Evolutionary conservation across 2,888 invertebrate species (phyloP), one percentile per base, ranked within the genome.

Genomic region (Philhelius pedissequus): DNA sequence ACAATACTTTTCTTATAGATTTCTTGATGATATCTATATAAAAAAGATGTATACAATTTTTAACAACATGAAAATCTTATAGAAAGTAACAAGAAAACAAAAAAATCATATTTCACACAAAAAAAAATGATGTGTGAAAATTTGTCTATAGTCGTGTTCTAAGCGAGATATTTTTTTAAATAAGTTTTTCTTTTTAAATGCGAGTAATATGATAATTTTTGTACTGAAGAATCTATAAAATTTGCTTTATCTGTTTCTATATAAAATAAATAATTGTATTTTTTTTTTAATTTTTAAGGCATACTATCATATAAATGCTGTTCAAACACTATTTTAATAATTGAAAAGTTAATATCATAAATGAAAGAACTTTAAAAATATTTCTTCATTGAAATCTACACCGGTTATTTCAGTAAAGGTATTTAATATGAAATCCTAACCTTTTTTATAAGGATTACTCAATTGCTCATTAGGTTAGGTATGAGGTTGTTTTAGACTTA

Each of bases 51-150:
- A 64, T 83, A 78, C 15, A 69, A 73, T 68, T 77, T 73, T 78
- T 4, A 71, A 77, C 7, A 73, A 62, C 60, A 32, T 52, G 48
- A 62, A 56, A 62, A 56, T 70, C 66, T 75, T 66, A 69, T 68
- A 66, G 66, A 48, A 32, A 66, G n/a, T 64, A 74, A 75, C 32
- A 75, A 45, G 25, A 52, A 60, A 45, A 13, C 40, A 66, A 50
- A 22, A 50, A 66, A 35, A 18, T 45, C n/a, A 68, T 45, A 58
- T 52, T 35, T 70, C 75, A 56, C 38, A 60, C n/a, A 32, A 64
- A 64, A 64, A 48, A 64, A 13, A 48, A 48, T 70, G 30, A 32
- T 71, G 75, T 84, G 79, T 80, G 79, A 75, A 78, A 60, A 58
- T 38, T 50, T 62, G 48, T 56, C 66, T 71, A 45, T 75, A 84